Evolutionary conservation across 92 coral and sea anemone species (phyloP).

Genomic region (Porites cylindrica): DNA sequence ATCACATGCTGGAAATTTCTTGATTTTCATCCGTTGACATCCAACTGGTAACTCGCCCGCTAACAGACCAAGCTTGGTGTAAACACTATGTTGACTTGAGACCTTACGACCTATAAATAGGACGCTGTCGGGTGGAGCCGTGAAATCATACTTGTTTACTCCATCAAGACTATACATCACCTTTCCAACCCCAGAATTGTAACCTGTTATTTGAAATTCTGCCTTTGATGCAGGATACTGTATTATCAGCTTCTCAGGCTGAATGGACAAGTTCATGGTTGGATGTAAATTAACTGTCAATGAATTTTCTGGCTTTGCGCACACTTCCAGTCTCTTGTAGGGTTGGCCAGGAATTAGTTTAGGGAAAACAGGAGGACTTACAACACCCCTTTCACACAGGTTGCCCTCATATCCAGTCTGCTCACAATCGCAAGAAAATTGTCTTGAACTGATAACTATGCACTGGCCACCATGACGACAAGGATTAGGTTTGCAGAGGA

Average conservation of each 20-base stretch:
- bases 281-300: constrained; percentile 47
- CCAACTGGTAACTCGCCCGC: constrained; percentile 7
- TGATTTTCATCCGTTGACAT: no score
- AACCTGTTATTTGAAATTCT: constrained; percentile 38
- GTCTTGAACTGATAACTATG: neutral
- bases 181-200: constrained; percentile 51
- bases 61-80: neutral
- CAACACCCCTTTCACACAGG: constrained; percentile 54
- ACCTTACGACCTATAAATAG: neutral
- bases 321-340: constrained; percentile 21
- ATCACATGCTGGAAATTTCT: no score
- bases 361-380: constrained; percentile 59
- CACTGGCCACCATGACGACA: constrained; percentile 70
- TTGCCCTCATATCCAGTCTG: constrained; percentile 69
- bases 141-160: constrained; percentile 24
- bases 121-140: neutral
- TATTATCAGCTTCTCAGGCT: constrained; percentile 37
- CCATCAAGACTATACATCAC: constrained; percentile 57
- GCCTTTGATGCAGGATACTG: constrained; percentile 44
- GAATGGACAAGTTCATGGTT: constrained; percentile 33
- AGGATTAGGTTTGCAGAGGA: constrained; percentile 62
- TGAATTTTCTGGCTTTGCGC: constrained; percentile 52
- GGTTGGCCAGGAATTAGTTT: constrained; percentile 40
- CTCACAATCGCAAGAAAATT: constrained; percentile 58
- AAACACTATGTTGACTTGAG: neutral